phyloP scores from a whole-genome alignment of 1,140 invertebrate genomes.

The Vanessa atalanta region DNA sequence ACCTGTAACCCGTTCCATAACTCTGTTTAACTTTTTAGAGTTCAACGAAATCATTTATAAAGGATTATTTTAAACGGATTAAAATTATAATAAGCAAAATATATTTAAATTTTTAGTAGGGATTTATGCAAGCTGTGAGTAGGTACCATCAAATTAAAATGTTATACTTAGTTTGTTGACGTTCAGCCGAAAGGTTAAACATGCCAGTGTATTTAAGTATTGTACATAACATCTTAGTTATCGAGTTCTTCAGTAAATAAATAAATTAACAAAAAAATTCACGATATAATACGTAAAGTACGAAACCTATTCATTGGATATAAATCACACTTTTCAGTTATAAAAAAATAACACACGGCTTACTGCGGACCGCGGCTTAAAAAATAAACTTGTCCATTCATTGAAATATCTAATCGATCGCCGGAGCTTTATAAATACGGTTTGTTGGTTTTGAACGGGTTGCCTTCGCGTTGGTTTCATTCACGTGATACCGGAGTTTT shows the following conservation, averaged over 20 bases:
- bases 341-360: neutral
- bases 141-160: too few relatives aligned
- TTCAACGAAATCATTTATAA: neutral
- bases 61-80: neutral
- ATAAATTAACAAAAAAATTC: too few relatives aligned
- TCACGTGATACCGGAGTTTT: neutral
- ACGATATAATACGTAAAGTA: neutral
- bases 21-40: slow-evolving; percentile 21
- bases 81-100: too few relatives aligned
- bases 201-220: too few relatives aligned
- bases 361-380: slow-evolving; percentile 2
- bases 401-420: slow-evolving; percentile 40
- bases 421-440: slow-evolving; percentile 32
- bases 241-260: too few relatives aligned
- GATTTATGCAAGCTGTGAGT: too few relatives aligned
- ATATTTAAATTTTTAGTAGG: too few relatives aligned
- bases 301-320: neutral
- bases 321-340: neutral
- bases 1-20: slow-evolving; percentile 2
- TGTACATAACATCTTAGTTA: too few relatives aligned
- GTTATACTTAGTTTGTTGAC: too few relatives aligned
- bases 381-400: slow-evolving; percentile 43
- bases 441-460: slow-evolving; percentile 26
- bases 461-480: neutral
- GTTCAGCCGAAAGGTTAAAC: too few relatives aligned